Base-by-base conservation (phyloP, 2,888 invertebrate species). In the Doris montereyensis region DNA sequence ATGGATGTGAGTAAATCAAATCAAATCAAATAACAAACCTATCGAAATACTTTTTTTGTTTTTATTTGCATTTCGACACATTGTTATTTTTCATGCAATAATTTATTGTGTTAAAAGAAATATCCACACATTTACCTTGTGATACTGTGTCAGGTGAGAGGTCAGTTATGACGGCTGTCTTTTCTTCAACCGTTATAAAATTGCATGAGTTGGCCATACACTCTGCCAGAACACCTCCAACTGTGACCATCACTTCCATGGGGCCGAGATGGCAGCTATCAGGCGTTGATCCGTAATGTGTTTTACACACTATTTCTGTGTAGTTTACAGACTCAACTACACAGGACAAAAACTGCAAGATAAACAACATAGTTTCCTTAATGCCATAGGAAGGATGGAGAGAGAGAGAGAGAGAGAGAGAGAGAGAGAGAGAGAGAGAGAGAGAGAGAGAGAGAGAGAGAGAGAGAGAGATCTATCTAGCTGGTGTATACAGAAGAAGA, bases 291-390 rank as follows among this genome's bases (percentile, higher is more conserved):
- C n/a, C 34, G 34, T 65, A 76, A 28, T 24, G 24, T 5, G 86
- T 86, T 0, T 74, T 60, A 78, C 86, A 87, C 2, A 78, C 70
- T 8, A 87, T 82, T n/a, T 82, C 24, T 3, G 84, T 83, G 32
- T 84, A 80, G 1, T 76, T 79, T 1, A 81, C 80, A 13, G 83
- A 70, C 13, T 35, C 60, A 5, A 87, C 80, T 0, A 70, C 62
- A 74, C 88, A 88, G 0, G 67, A 13, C 24, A 74, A 17, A 32
- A 21, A 74, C 74, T 74, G 60, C 24, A 17, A 52, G 13, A 52
- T 17, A 52, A 52, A 8, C 8, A 52, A 52, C 8, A 8, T 10
- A 17, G 13, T 52, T 10, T 10, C 13, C 8, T n/a, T n/a, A n/a
- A n/a, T n/a, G n/a, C n/a, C n/a, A n/a, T n/a, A n/a, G n/a, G n/a